phyloP scores from a whole-genome alignment of 2,113 vertebrate species.

The Climacteris rufus region DNA sequence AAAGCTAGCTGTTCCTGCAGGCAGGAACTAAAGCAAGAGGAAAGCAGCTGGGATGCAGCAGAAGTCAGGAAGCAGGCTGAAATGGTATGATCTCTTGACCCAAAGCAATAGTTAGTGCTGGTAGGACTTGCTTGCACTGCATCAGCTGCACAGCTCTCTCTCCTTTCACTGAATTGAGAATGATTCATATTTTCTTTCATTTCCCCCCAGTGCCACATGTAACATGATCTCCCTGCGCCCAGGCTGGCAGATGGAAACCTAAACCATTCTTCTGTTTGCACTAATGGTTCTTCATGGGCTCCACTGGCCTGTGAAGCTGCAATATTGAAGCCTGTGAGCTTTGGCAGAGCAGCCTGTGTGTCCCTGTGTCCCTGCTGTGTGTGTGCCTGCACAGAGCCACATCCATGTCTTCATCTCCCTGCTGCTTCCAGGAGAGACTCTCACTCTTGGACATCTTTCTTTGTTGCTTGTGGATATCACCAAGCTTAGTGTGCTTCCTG shows the following conservation, averaged over 20 bases:
- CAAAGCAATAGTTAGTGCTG: background rate
- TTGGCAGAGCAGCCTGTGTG: background rate
- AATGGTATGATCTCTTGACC: slow-evolving; percentile 1
- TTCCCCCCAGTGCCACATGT: background rate
- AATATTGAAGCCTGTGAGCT: background rate
- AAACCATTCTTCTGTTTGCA: background rate
- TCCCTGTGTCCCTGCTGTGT: background rate
- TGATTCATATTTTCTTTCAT: background rate
- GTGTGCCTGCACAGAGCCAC: background rate
- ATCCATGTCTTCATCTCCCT: background rate
- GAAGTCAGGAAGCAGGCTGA: slow-evolving; percentile 4
- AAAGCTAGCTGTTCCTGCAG: background rate
- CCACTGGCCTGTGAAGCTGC: background rate
- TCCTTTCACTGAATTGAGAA: background rate
- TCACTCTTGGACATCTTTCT: background rate
- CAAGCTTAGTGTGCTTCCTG: background rate
- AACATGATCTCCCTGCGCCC: background rate
- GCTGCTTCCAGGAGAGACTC: background rate
- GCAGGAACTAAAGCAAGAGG: background rate
- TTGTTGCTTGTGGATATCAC: background rate
- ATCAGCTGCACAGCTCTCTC: background rate
- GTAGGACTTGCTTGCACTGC: background rate
- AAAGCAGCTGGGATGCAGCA: background rate
- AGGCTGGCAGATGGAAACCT: slow-evolving; percentile 25
- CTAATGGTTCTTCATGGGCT: background rate